Conservation (phyloP, 2,888 invertebrate genomes). For the Ochlodes sylvanus region DNA sequence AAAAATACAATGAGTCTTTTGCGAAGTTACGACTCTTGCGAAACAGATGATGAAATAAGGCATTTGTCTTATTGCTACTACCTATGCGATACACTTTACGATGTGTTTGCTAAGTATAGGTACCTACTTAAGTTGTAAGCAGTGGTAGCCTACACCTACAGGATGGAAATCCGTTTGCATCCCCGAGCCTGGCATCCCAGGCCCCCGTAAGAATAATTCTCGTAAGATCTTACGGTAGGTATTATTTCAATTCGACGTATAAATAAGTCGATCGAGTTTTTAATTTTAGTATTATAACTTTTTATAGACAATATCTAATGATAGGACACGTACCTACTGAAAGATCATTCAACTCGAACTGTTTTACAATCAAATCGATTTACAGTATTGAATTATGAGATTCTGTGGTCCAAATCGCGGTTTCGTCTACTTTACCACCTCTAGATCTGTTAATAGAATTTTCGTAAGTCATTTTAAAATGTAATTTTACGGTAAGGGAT, state of each 20-base stretch:
- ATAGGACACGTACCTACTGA: constrained; percentile 14
- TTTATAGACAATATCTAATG: neutral
- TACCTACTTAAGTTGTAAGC: neutral
- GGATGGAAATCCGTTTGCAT: too few relatives aligned
- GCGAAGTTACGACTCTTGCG: constrained; percentile 9
- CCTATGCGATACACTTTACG: neutral
- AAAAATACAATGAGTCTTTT: constrained; percentile 19
- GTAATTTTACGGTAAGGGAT: constrained; percentile 25
- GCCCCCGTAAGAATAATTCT: too few relatives aligned
- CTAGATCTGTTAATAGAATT: constrained; percentile 9
- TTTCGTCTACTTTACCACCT: constrained; percentile 17
- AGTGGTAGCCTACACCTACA: too few relatives aligned
- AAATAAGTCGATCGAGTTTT: too few relatives aligned
- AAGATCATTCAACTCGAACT: constrained; percentile 20
- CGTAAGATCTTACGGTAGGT: too few relatives aligned
- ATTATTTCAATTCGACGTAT: too few relatives aligned
- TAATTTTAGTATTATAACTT: too few relatives aligned
- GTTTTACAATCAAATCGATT: constrained; percentile 37
- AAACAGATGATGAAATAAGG: constrained; percentile 16
- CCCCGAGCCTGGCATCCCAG: too few relatives aligned
- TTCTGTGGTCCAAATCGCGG: constrained; percentile 26
- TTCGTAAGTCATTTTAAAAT: constrained; percentile 11
- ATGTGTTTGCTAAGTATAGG: neutral
- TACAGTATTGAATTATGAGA: constrained; percentile 23
- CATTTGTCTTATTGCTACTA: neutral